Conservation (phyloP, 2,113 vertebrate species). For the Sinocyclocheilus maitianheensis region DNA sequence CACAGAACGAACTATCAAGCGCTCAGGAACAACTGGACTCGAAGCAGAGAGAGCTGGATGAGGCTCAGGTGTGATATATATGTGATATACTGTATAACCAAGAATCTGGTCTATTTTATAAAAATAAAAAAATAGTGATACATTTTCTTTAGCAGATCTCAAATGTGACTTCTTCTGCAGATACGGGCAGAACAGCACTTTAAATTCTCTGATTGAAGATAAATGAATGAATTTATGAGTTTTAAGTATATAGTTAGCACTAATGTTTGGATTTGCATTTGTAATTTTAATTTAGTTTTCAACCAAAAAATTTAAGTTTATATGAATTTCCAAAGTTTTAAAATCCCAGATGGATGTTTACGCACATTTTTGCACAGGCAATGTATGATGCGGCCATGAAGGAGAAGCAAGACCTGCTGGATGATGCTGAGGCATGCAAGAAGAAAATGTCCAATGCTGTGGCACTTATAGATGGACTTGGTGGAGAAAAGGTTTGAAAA, state of each 20-base stretch:
- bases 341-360: neutral
- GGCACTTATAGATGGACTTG: constrained; percentile 80
- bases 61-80: constrained; percentile 70
- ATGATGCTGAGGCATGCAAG: constrained; percentile 79
- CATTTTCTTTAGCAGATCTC: neutral
- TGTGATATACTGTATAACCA: neutral
- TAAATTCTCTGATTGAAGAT: too few relatives aligned
- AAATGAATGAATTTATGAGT: too few relatives aligned
- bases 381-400: constrained; percentile 80
- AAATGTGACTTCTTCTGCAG: neutral
- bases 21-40: constrained; percentile 81
- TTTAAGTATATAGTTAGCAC: neutral
- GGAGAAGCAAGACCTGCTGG: constrained; percentile 79
- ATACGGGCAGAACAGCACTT: neutral
- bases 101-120: neutral
- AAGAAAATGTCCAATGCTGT: constrained; percentile 82
- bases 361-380: constrained; percentile 57
- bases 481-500: constrained; percentile 79
- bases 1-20: constrained; percentile 74
- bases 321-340: neutral
- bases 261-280: neutral
- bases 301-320: neutral
- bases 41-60: constrained; percentile 80
- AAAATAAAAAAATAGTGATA: neutral
- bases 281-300: neutral